Evolutionary conservation across 2,113 vertebrate species (phyloP).

Genomic region (Machaerirhynchus nigripectus): DNA sequence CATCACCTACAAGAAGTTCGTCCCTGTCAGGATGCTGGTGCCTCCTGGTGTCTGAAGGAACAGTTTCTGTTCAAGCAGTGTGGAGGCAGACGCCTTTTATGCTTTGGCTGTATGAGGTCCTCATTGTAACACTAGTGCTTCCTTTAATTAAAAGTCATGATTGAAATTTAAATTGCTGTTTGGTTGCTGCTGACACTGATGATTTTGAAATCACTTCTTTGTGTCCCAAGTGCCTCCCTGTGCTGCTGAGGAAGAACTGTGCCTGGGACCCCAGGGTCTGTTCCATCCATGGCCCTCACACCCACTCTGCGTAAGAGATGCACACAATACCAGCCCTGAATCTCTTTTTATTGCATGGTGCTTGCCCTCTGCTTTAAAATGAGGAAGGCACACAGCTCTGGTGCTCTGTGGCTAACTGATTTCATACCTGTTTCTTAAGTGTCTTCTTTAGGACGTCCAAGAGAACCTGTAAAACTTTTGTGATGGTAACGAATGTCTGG

Average conservation of each 20-base stretch:
- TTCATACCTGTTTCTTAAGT: background rate
- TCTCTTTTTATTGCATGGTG: background rate
- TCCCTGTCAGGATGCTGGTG: slow-evolving; percentile 39
- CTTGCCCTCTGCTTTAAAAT: background rate
- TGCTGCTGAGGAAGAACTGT: background rate
- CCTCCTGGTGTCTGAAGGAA: slow-evolving; percentile 62
- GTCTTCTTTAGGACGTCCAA: background rate
- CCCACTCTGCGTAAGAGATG: background rate
- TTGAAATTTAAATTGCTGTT: background rate
- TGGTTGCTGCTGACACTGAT: background rate
- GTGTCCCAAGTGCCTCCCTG: background rate
- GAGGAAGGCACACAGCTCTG: background rate
- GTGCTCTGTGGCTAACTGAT: background rate
- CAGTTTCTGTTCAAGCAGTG: background rate
- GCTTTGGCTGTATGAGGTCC: background rate
- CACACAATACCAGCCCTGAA: background rate
- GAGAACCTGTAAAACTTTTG: background rate
- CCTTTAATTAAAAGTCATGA: background rate
- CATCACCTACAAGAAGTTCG: background rate
- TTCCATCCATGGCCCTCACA: background rate
- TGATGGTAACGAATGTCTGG: background rate
- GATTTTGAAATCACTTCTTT: background rate
- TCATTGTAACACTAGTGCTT: background rate
- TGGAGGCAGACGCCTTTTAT: background rate
- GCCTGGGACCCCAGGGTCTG: background rate